These are phyloP conservation scores for Papilio gigon DNA, from an alignment of 2,888 invertebrate genomes.

Conservation along the genomic window DNA sequence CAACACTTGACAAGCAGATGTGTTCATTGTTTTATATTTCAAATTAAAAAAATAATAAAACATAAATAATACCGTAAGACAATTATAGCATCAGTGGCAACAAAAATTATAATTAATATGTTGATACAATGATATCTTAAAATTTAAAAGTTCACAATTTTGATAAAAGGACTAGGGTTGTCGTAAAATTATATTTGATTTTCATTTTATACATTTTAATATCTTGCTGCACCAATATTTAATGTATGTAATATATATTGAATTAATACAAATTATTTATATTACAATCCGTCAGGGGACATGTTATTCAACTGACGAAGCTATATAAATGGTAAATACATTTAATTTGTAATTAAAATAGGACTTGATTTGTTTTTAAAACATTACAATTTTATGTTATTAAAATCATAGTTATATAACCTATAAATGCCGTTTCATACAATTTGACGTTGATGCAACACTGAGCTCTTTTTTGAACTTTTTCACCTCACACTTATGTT, in stretches of 20 bases:
- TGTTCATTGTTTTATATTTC: too few species aligned
- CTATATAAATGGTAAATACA: constrained; percentile 13
- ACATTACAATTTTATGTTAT: not conserved
- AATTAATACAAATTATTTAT: not conserved
- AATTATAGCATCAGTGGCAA: not conserved
- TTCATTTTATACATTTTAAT: not conserved
- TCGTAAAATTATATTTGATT: not conserved
- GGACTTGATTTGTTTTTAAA: not conserved
- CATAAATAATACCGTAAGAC: not conserved
- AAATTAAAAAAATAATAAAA: not conserved
- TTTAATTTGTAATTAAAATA: not conserved
- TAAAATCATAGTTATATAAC: too few species aligned
- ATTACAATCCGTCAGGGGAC: not conserved
- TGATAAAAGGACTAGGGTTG: not conserved
- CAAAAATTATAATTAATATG: not conserved
- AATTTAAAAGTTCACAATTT: not conserved
- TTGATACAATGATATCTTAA: not conserved
- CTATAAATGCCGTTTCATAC: too few species aligned
- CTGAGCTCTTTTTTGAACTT: too few species aligned
- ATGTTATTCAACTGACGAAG: not conserved
- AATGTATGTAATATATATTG: too few species aligned
- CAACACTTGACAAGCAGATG: too few species aligned
- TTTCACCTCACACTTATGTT: too few species aligned
- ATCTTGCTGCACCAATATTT: not conserved
- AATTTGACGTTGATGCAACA: too few species aligned